These are phyloP conservation scores for Choristoneura fumiferana DNA, from an alignment of 1,140 invertebrate genomes.

Conservation along the genomic window DNA sequence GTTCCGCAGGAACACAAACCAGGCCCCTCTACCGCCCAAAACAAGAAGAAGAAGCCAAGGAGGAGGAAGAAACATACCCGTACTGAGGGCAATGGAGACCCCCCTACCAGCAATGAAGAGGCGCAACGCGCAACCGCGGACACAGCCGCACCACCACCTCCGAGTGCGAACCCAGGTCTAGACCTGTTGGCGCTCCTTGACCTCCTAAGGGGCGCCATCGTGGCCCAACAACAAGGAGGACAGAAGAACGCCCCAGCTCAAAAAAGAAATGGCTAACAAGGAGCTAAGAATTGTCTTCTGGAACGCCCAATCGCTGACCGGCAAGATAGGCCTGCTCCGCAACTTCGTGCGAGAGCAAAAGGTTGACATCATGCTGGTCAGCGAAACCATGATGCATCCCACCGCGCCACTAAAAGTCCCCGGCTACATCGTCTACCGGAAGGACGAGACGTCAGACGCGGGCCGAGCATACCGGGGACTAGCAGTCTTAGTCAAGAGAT, in stretches of 20 bases:
- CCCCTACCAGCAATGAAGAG: no score
- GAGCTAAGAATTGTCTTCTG: not conserved
- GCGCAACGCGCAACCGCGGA: no score
- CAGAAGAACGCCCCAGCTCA: no score
- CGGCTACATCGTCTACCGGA: slow-evolving; percentile 7
- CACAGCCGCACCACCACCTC: no score
- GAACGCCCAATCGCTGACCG: slow-evolving; percentile 1
- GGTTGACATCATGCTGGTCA: slow-evolving; percentile 13
- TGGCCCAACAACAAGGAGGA: no score
- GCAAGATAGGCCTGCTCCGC: slow-evolving; percentile 1
- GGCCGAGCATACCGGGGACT: not conserved
- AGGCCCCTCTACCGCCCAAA: no score
- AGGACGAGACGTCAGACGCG: not conserved
- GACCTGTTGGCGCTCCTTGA: no score
- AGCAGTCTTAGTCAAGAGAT: not conserved
- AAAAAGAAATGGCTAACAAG: no score
- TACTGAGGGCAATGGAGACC: no score
- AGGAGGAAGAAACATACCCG: not conserved
- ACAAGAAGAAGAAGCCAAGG: not conserved
- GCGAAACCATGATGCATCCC: not conserved
- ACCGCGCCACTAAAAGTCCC: not conserved
- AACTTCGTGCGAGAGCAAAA: slow-evolving; percentile 1
- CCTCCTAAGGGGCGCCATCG: no score
- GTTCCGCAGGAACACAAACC: not conserved
- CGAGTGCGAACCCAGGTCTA: no score